Percentiles rank a stretch among this genome's conserved stretches.
Conservation (phyloP, 2,888 invertebrate genomes). For the Leptodirus hochenwartii region DNA sequence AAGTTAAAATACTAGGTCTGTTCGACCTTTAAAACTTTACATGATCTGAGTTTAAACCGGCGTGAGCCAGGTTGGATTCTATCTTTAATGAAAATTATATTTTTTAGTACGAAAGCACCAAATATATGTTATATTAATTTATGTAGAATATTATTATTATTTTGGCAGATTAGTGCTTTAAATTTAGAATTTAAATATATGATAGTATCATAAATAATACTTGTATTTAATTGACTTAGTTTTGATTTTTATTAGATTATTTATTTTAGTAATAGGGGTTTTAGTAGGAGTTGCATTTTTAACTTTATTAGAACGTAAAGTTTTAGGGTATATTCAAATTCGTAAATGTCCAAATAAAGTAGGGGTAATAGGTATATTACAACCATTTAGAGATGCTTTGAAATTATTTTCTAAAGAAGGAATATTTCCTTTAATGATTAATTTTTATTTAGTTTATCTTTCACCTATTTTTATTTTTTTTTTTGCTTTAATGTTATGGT, state of each 20-base stretch:
- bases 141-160: slow-evolving; percentile 27
- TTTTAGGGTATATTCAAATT: slow-evolving; percentile 53
- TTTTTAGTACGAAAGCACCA: slow-evolving; percentile 69
- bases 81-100: slow-evolving; percentile 41
- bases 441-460: slow-evolving; percentile 41
- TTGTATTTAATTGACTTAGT: slow-evolving; percentile 29
- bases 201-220: slow-evolving; percentile 35
- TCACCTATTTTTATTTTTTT: slow-evolving; percentile 39
- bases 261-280: slow-evolving; percentile 38
- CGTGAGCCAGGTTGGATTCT: slow-evolving; percentile 74
- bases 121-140: slow-evolving; percentile 36
- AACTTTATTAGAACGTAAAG: slow-evolving; percentile 51
- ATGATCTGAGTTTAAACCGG: slow-evolving; percentile 82
- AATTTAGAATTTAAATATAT: slow-evolving; percentile 52
- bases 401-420: slow-evolving; percentile 52
- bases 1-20: slow-evolving; percentile 52
- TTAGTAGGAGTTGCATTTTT: slow-evolving; percentile 51
- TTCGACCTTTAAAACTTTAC: slow-evolving; percentile 71
- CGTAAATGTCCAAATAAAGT: slow-evolving; percentile 60
- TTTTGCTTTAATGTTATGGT: slow-evolving; percentile 38
- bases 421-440: slow-evolving; percentile 35
- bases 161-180: slow-evolving; percentile 52
- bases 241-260: slow-evolving; percentile 18
- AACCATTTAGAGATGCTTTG: slow-evolving; percentile 55
- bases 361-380: slow-evolving; percentile 39